These are phyloP conservation scores for Poecilia latipinna DNA, from an alignment of 2,113 vertebrate species.

Conservation along the genomic window DNA sequence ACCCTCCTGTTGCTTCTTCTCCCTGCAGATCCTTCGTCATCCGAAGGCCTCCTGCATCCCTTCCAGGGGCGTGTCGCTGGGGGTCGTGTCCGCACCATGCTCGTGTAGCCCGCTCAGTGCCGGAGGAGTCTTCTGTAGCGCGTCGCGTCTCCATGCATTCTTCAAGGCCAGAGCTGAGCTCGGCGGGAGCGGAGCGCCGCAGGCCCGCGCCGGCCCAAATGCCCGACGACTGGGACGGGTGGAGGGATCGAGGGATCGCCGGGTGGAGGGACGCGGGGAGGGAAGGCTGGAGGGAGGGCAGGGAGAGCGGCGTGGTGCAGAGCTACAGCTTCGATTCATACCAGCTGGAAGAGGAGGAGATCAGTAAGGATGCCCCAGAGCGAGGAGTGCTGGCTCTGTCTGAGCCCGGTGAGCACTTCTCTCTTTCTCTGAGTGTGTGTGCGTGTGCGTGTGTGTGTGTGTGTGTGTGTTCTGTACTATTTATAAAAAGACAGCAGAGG, in stretches of 20 bases:
- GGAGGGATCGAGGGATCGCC: constrained; percentile 61
- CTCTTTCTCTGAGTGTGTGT: background rate
- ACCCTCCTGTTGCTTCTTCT: constrained; percentile 37
- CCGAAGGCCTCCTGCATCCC: constrained; percentile 43
- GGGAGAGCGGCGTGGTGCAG: constrained; percentile 85
- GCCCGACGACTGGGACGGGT: constrained; percentile 76
- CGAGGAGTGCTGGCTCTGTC: constrained; percentile 85
- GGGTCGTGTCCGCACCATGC: constrained; percentile 52
- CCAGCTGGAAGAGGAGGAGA: constrained; percentile 90
- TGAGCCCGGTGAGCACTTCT: constrained; percentile 84
- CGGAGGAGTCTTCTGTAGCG: background rate
- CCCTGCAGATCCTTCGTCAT: constrained; percentile 55
- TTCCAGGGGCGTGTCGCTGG: constrained; percentile 10
- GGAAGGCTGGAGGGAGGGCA: constrained; percentile 70
- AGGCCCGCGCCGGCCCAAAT: constrained; percentile 81
- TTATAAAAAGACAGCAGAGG: constrained; percentile 23
- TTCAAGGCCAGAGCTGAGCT: constrained; percentile 79
- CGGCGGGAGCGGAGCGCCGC: constrained; percentile 83
- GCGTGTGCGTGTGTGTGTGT: no score
- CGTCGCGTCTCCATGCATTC: background rate
- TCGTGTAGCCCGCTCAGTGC: constrained; percentile 23
- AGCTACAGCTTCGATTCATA: constrained; percentile 95
- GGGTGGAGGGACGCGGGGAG: constrained; percentile 65
- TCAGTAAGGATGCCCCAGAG: constrained; percentile 81
- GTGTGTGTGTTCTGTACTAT: constrained; percentile 7